Base-by-base conservation (phyloP, 2,797 vertebrate genomes). In the Epinephelus coioides region DNA sequence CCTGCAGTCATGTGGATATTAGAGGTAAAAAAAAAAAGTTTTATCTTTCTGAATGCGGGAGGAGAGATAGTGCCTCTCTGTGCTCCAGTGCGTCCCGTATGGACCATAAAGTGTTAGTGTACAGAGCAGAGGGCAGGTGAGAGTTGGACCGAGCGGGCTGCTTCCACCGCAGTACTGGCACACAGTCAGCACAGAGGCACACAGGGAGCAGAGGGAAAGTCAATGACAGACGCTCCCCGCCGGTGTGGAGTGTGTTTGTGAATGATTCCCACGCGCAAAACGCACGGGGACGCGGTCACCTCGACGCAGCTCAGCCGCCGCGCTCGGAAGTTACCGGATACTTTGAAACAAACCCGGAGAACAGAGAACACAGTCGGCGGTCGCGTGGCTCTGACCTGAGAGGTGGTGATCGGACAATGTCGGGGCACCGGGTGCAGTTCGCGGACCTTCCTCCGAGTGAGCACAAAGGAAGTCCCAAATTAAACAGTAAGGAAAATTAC, bases 371-470 rank as follows among this genome's bases (percentile, higher is more conserved):
- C 65, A 51, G 78, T 56, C 55, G 56, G 74, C 30, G 69, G 47
- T 47, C 57, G 61, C n/a, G 61, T 17, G 73, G 56, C 53, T 68
- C 81, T 78, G 86, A 88, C 80, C 88, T 23, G 82, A 80, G 69
- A 64, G 50, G 59, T 13, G 46, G 15, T 13, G 40, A 61, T 54
- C 56, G 82, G 86, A 87, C 84, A 95, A 69, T 96, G 96, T 95
- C 96, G 81, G 95, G 96, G 91, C 95, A 96, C 88, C 95, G 95
- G 92, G 96, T 96, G 85, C 96, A 96, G 91, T 96, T 96, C 86
- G 95, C 90, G 57, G 96, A 96, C 88, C 94, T 94, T 76, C 94
- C 94, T 79, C 77, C 92, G 12, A 94, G 73, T 75, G 93, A 95
- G 7, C 94, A 87, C 83, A 94, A 88, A 92, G 93, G 90, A 76